phyloP scores from a whole-genome alignment of 1,140 invertebrate species.

The Drosophila triauraria region DNA sequence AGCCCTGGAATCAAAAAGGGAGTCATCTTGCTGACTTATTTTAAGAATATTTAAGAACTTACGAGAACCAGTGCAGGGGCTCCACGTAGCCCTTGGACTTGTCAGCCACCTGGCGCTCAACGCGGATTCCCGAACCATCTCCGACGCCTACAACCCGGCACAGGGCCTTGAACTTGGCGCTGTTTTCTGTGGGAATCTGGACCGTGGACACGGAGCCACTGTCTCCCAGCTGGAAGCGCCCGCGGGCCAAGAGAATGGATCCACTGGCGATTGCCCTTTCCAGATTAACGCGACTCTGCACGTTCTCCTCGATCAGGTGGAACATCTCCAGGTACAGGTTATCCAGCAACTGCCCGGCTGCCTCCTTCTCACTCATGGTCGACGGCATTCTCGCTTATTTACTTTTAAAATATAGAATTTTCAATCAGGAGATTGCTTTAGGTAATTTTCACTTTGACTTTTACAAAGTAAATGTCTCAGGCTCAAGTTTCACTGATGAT shows the following conservation, averaged over 20 bases:
- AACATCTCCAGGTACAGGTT: conserved; percentile 71
- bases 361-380: conserved; percentile 28
- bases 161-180: conserved; percentile 77
- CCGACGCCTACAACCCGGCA: conserved; percentile 47
- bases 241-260: conserved; percentile 71
- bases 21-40: not conserved
- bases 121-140: conserved; percentile 22
- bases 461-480: no score
- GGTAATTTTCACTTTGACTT: no score
- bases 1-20: conserved; percentile 84
- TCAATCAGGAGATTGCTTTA: no score
- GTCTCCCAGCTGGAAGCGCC: conserved; percentile 76
- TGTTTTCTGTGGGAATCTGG: conserved; percentile 82
- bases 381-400: conserved; percentile 44
- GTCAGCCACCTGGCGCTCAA: conserved; percentile 56
- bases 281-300: conserved; percentile 67
- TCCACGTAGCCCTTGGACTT: conserved; percentile 84
- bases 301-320: conserved; percentile 76
- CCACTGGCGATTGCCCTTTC: conserved; percentile 68
- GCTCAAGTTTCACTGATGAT: no score
- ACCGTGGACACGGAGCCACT: conserved; percentile 59
- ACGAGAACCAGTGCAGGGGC: conserved; percentile 89
- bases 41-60: conserved; percentile 7
- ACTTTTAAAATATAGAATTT: not conserved
- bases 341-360: conserved; percentile 71